Base-by-base conservation (phyloP, 23 tunicate genomes). In the Pegea sp. region DNA sequence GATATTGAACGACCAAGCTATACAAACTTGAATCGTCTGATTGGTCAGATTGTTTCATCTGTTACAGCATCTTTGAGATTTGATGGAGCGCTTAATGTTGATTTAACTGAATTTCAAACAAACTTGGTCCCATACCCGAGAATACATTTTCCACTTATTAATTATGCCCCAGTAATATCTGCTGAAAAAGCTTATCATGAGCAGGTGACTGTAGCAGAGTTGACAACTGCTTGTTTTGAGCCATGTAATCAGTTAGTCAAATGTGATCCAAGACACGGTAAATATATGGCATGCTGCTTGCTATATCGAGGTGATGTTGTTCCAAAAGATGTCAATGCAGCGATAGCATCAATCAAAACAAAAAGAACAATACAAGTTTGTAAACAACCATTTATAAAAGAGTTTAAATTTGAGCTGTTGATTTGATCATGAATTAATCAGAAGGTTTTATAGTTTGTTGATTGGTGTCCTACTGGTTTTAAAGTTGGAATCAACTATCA, bases 231-330 rank as follows among this genome's bases (percentile, higher is more conserved):
- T 1, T 79, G 93, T 52, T 79, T 79, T 49, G 93, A 79, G 53
- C 93, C 93, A 26, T 61, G 62, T 27, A 79, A 79, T 52, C 93
- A 79, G 72, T 71, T 79, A 80, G 93, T 79, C 42, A 79, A 79
- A 62, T 79, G 93, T 57, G 93, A 79, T 53, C 93, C 93, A 2
- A 73, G 93, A 11, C 80, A 72, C 73, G 93, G 93, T 31, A 79
- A 79, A 56, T 79, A 79, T 68, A 79, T 79, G 93, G 93, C 93
- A 13, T 79, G 93, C 69, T 79, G 93, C 51, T 54, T 79, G 79
- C 55, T 79, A 52, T 79, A 71, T 67, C 58, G 93, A 7, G 93
- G 93, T 29, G 93, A 79, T 53, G 93, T 79, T 57, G 93, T 71
- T 2, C 93, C 93, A n/a, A 79, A 79, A 53, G 93, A 79, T 48